Evolutionary conservation across 2,888 invertebrate genomes (phyloP).

Genomic region (Pollenia angustigena): DNA sequence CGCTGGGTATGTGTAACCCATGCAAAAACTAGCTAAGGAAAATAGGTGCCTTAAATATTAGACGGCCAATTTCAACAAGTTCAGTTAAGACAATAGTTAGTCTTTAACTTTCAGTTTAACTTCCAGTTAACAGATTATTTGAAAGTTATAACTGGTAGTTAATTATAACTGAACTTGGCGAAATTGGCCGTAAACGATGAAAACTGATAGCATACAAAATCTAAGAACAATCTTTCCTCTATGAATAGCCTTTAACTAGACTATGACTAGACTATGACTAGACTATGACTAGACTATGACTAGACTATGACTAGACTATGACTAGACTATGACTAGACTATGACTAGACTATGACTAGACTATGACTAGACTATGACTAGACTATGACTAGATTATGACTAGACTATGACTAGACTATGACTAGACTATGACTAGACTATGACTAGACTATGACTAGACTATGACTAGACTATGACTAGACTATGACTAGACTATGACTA

Average conservation of each 20-base stretch:
- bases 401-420: constrained; percentile 12
- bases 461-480: constrained; percentile 6
- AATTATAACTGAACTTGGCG: too few relatives aligned
- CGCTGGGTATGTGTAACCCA: too few relatives aligned
- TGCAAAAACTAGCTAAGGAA: constrained; percentile 10
- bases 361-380: not conserved
- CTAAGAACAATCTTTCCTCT: not conserved
- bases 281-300: not conserved
- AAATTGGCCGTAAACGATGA: too few relatives aligned
- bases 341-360: not conserved
- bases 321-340: not conserved
- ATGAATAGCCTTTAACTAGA: not conserved
- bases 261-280: not conserved
- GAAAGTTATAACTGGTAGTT: too few relatives aligned
- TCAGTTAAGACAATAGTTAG: too few relatives aligned
- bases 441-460: constrained; percentile 13
- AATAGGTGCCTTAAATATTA: constrained; percentile 28
- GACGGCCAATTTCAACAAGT: too few relatives aligned
- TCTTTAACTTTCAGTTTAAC: too few relatives aligned
- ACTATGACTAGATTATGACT: constrained; percentile 15
- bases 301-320: not conserved
- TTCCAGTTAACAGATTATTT: too few relatives aligned
- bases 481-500: constrained; percentile 4
- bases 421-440: constrained; percentile 4
- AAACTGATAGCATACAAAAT: too few relatives aligned